Conservation (phyloP, 2,113 vertebrate species). For the Elaphurus davidianus region DNA sequence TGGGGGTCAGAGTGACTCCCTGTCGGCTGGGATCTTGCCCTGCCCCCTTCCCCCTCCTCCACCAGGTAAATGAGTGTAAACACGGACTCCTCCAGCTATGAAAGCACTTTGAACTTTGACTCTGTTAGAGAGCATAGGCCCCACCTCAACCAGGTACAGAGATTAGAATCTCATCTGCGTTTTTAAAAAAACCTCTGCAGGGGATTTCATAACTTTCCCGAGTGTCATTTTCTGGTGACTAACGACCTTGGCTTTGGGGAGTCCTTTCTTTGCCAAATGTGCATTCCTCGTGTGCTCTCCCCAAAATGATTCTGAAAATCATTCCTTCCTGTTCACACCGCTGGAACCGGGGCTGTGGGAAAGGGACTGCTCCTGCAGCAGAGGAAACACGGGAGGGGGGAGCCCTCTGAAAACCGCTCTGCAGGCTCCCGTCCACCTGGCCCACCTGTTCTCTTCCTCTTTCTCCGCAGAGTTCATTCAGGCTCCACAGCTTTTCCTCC, state of each 20-base stretch:
- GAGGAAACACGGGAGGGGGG: no score
- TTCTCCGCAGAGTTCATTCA: not conserved
- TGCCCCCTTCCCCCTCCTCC: not conserved
- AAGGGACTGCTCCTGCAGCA: not conserved
- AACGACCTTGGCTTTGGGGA: not conserved
- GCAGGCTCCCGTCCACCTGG: fast-evolving
- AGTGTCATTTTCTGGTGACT: not conserved
- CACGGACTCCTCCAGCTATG: not conserved
- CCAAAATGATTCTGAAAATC: not conserved
- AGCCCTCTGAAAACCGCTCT: not conserved
- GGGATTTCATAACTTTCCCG: not conserved
- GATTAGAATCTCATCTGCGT: slow-evolving; percentile 20
- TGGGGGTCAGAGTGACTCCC: not conserved
- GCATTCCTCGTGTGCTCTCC: not conserved
- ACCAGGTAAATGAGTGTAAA: not conserved
- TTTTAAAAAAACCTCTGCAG: not conserved
- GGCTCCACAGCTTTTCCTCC: not conserved
- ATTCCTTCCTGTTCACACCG: fast-evolving
- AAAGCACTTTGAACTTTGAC: not conserved
- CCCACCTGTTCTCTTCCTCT: not conserved
- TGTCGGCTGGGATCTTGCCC: not conserved
- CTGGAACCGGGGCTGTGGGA: fast-evolving
- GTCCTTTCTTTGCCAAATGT: not conserved
- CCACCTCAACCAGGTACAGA: not conserved
- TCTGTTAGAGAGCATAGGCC: not conserved